Conservation (phyloP, 2,888 invertebrate species). For the Chesias legatella region DNA sequence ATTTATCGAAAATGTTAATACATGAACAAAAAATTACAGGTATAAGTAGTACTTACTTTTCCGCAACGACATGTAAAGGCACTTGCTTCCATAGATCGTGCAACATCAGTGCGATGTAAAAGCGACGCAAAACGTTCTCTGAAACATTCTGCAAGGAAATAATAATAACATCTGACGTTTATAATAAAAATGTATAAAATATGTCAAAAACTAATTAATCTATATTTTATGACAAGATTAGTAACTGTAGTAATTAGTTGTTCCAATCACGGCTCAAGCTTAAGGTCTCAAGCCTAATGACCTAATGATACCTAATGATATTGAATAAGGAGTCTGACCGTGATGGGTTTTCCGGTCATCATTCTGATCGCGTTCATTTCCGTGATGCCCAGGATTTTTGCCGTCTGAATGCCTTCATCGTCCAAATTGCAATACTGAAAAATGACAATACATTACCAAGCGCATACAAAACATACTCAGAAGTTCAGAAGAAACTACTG, state of each 20-base stretch:
- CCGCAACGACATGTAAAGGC: slow-evolving; percentile 84
- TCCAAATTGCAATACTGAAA: slow-evolving; percentile 82
- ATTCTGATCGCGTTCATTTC: slow-evolving; percentile 86
- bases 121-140: slow-evolving; percentile 84
- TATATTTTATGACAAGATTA: no score
- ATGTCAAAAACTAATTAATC: no score
- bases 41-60: slow-evolving; percentile 67
- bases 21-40: no score
- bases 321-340: slow-evolving; percentile 54
- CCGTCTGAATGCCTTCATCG: slow-evolving; percentile 84
- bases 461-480: background rate
- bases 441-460: slow-evolving; percentile 3
- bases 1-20: no score
- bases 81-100: slow-evolving; percentile 87
- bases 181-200: no score
- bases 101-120: slow-evolving; percentile 93
- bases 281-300: no score
- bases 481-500: background rate
- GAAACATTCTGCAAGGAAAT: slow-evolving; percentile 74
- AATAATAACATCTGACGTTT: background rate
- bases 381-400: slow-evolving; percentile 87
- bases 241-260: no score
- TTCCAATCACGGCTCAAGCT: no score
- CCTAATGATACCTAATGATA: no score
- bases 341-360: slow-evolving; percentile 83